Evolutionary conservation across 2,888 invertebrate species (phyloP).

Genomic region (Cephus nigrinus): DNA sequence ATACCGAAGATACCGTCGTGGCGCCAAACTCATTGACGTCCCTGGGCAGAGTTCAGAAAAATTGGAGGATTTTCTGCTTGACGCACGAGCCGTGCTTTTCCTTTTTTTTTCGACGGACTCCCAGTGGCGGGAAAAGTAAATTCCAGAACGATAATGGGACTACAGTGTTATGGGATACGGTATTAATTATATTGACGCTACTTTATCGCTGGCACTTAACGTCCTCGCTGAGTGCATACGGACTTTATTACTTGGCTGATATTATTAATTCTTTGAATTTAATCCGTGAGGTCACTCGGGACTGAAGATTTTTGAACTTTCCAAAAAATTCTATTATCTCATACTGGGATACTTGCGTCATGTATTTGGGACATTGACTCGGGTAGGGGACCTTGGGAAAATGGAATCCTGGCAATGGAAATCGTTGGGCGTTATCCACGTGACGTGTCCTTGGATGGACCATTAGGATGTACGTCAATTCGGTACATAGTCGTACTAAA

Average conservation of each 20-base stretch:
- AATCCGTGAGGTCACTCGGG: constrained; percentile 9
- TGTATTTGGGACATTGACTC: constrained; percentile 58
- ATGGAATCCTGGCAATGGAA: constrained; percentile 30
- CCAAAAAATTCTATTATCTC: constrained; percentile 29
- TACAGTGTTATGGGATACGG: neutral
- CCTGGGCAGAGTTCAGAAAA: neutral
- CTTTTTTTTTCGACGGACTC: neutral
- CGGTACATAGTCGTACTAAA: neutral
- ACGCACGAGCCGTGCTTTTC: neutral
- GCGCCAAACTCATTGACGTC: constrained; percentile 47
- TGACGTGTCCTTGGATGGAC: neutral
- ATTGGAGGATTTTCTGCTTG: neutral
- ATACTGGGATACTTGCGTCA: constrained; percentile 48
- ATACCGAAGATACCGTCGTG: constrained; percentile 21
- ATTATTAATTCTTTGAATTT: constrained; percentile 14
- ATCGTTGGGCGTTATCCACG: neutral
- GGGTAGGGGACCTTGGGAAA: constrained; percentile 60
- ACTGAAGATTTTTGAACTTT: constrained; percentile 32
- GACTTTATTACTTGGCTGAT: neutral
- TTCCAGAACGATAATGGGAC: neutral
- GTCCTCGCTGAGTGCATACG: neutral
- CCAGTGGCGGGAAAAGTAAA: neutral
- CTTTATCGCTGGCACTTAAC: neutral
- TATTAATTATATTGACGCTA: neutral
- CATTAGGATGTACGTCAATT: neutral